These are phyloP conservation scores for Vollenhovia emeryi DNA, from an alignment of 1,140 invertebrate genomes.

Conservation along the genomic window DNA sequence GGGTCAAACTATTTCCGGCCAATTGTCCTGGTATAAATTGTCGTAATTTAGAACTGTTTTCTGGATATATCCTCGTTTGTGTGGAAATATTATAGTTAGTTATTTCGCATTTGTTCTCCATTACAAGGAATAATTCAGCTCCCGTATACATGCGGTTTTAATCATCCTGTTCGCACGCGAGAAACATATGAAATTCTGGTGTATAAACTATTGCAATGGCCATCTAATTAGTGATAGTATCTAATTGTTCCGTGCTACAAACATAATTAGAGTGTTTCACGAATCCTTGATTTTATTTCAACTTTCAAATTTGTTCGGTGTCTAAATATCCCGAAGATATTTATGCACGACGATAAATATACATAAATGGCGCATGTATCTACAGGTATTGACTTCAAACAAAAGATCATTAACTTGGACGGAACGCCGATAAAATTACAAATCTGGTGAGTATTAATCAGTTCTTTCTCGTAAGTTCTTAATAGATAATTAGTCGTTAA, in stretches of 20 bases:
- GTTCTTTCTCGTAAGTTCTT: background rate
- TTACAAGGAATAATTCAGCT: background rate
- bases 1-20: background rate
- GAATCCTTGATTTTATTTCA: constrained; percentile 12
- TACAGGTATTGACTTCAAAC: constrained; percentile 95
- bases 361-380: constrained; percentile 64
- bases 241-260: background rate
- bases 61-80: background rate
- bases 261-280: constrained; percentile 18
- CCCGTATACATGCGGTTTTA: background rate
- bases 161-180: constrained; percentile 29
- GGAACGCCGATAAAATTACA: constrained; percentile 94
- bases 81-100: background rate
- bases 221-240: constrained; percentile 33
- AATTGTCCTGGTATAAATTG: background rate
- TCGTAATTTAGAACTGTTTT: background rate
- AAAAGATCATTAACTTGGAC: constrained; percentile 95
- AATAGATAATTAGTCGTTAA: background rate
- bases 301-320: background rate
- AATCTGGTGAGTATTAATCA: constrained; percentile 91
- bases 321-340: background rate
- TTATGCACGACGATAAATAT: background rate
- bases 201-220: constrained; percentile 9
- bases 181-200: constrained; percentile 6
- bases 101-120: background rate